Evolutionary conservation across 2,888 invertebrate species (phyloP).

Genomic region (Caenorhabditis angaria): DNA sequence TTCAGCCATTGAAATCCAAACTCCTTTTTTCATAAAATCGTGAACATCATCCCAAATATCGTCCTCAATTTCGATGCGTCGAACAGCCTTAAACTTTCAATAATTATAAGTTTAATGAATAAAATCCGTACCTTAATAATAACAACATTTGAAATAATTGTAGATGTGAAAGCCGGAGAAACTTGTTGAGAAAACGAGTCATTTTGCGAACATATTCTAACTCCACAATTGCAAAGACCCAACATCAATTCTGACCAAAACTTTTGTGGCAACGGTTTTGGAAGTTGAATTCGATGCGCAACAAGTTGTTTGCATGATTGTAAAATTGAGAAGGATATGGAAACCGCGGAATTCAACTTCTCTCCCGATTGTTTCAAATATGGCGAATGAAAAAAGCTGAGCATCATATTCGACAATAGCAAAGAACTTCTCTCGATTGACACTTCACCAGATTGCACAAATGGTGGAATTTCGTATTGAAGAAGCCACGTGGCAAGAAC

Average conservation of each 20-base stretch:
- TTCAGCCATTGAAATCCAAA: conserved; percentile 55
- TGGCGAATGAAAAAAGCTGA: conserved; percentile 68
- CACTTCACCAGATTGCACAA: conserved; percentile 61
- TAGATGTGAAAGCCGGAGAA: conserved; percentile 62
- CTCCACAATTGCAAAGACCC: conserved; percentile 51
- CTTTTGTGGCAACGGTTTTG: conserved; percentile 53
- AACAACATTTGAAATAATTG: conserved; percentile 56
- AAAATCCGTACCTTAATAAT: conserved; percentile 41
- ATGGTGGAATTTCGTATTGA: conserved; percentile 67
- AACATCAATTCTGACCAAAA: conserved; percentile 66
- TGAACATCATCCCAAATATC: conserved; percentile 67
- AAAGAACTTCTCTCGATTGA: conserved; percentile 60
- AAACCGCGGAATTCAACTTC: conserved; percentile 60
- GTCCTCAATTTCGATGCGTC: conserved; percentile 64
- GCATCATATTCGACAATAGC: conserved; percentile 62
- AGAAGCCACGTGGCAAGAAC: conserved; percentile 63
- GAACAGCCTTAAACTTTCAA: conserved; percentile 50
- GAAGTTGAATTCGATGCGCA: conserved; percentile 56
- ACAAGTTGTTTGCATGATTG: conserved; percentile 63
- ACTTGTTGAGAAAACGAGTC: conserved; percentile 63
- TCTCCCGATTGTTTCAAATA: conserved; percentile 65
- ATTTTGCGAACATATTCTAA: conserved; percentile 53
- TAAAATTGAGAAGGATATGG: conserved; percentile 66
- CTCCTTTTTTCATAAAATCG: conserved; percentile 56
- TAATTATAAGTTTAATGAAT: conserved; percentile 1